Conservation (phyloP, 2,113 vertebrate genomes). For the Rostratula benghalensis region DNA sequence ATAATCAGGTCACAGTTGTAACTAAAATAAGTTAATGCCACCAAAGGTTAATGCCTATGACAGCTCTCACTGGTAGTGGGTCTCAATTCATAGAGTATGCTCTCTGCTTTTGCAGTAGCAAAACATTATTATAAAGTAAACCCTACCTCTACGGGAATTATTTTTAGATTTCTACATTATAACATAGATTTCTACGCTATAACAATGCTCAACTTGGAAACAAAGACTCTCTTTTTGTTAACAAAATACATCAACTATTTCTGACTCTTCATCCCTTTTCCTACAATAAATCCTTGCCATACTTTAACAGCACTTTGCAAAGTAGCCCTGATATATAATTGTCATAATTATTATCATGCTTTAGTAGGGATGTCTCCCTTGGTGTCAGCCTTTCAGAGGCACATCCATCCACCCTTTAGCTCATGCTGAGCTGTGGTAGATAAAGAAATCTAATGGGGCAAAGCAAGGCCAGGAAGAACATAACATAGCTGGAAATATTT, state of each 20-base stretch:
- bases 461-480: neutral
- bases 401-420: neutral
- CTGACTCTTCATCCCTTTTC: neutral
- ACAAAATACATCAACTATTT: neutral
- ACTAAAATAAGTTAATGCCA: conserved; percentile 9
- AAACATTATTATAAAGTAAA: neutral
- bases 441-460: neutral
- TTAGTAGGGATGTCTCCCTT: neutral
- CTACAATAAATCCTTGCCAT: neutral
- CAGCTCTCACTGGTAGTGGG: neutral
- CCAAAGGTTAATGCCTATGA: neutral
- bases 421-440: neutral
- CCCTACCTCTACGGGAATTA: neutral
- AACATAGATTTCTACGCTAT: neutral
- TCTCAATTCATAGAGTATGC: neutral
- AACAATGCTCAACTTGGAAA: neutral
- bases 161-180: neutral
- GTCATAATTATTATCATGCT: neutral
- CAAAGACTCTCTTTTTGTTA: fast-evolving
- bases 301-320: neutral
- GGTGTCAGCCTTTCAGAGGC: neutral
- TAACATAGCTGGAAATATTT: neutral
- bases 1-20: neutral
- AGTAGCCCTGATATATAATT: neutral
- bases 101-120: neutral